Percentiles rank a stretch among this genome's conserved stretches.
These are phyloP conservation scores for Anarrhichthys ocellatus DNA, from an alignment of 2,113 vertebrate species.

Conservation along the genomic window DNA sequence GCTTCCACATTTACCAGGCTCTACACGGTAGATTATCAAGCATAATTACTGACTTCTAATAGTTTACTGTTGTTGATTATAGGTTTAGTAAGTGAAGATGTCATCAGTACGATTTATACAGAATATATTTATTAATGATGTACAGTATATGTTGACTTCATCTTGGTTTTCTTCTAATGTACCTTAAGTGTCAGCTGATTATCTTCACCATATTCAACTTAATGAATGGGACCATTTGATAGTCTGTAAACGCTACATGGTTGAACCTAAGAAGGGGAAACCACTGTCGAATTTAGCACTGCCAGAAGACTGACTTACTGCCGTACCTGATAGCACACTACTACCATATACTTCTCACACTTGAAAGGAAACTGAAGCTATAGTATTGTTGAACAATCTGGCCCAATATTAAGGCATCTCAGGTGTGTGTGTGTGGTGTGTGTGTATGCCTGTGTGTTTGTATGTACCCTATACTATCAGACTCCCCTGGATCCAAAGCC, in stretches of 20 bases:
- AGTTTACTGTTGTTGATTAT: constrained; percentile 45
- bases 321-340: constrained; percentile 72
- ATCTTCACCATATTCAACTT: constrained; percentile 30
- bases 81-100: constrained; percentile 48
- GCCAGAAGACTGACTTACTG: constrained; percentile 71
- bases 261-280: constrained; percentile 39
- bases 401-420: constrained; percentile 74
- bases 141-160: constrained; percentile 35
- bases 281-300: constrained; percentile 65
- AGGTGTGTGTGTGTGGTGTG: constrained; percentile 66
- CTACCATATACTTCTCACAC: constrained; percentile 58
- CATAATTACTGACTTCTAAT: constrained; percentile 54
- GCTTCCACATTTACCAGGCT: constrained; percentile 49
- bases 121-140: constrained; percentile 47
- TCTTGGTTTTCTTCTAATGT: constrained; percentile 45
- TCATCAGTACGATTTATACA: constrained; percentile 52
- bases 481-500: constrained; percentile 72
- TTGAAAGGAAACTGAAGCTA: constrained; percentile 74
- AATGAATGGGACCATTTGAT: constrained; percentile 30
- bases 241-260: constrained; percentile 25
- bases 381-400: constrained; percentile 76
- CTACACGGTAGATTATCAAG: constrained; percentile 36
- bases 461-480: constrained; percentile 42
- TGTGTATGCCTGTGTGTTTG: not conserved
- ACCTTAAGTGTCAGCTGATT: constrained; percentile 31